These are phyloP conservation scores for Halyomorpha halys DNA, from an alignment of 1,140 invertebrate species.

Conservation along the genomic window DNA sequence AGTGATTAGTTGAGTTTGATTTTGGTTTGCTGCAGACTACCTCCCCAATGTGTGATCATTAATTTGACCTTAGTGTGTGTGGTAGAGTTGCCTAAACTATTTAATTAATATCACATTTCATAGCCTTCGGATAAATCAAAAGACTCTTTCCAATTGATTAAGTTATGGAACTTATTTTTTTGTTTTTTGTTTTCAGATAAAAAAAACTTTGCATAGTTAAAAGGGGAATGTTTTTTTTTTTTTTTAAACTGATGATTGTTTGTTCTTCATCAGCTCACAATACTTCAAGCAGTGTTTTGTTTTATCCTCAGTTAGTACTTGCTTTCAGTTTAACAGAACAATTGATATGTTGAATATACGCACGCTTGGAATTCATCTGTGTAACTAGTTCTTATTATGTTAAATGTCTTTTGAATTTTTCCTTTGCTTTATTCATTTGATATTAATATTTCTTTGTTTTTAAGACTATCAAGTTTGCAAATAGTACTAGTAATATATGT, in stretches of 20 bases:
- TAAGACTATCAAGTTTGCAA: too few relatives aligned
- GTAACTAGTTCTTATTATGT: too few relatives aligned
- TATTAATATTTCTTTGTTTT: too few relatives aligned
- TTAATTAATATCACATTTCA: not conserved
- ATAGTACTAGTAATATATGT: too few relatives aligned
- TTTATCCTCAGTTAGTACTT: not conserved
- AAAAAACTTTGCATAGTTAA: too few relatives aligned
- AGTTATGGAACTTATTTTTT: too few relatives aligned
- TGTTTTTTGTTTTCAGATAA: too few relatives aligned
- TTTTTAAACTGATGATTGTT: not conserved
- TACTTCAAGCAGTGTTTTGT: constrained; percentile 12
- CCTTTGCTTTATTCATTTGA: too few relatives aligned
- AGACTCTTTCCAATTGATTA: not conserved
- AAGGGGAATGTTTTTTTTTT: not conserved
- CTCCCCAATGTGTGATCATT: constrained; percentile 2
- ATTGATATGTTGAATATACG: too few relatives aligned
- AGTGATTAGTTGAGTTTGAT: constrained; percentile 2
- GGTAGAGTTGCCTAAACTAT: constrained; percentile 13
- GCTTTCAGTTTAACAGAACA: too few relatives aligned
- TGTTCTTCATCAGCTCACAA: not conserved
- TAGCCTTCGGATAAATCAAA: constrained; percentile 9
- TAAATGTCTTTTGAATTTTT: too few relatives aligned
- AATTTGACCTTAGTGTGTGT: constrained; percentile 5
- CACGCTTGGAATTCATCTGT: too few relatives aligned
- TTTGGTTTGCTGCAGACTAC: constrained; percentile 15